Conservation (phyloP, 2,113 vertebrate species). For the Callithrix jacchus region DNA sequence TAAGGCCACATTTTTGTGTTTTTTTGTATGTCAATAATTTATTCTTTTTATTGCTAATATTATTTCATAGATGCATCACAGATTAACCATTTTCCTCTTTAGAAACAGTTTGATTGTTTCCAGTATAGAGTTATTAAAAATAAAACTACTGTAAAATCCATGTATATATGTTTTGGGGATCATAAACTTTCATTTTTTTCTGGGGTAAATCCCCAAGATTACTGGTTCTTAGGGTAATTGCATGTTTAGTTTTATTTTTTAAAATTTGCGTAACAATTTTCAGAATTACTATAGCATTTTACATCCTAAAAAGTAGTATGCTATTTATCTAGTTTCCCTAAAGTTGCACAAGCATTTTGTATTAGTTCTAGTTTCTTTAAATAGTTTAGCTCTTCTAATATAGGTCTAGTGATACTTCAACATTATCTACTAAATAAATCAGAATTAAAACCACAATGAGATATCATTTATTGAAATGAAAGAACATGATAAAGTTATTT, state of each 20-base stretch:
- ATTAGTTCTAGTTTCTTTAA: not conserved
- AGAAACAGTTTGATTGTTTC: not conserved
- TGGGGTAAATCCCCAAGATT: not conserved
- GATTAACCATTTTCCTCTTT: not conserved
- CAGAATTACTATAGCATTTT: not conserved
- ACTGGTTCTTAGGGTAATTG: not conserved
- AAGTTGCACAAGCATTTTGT: not conserved
- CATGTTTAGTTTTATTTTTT: not conserved
- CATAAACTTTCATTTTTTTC: not conserved
- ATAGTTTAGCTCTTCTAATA: not conserved
- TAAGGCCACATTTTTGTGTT: not conserved
- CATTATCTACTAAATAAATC: not conserved
- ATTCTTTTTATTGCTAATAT: not conserved
- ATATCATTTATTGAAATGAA: not conserved
- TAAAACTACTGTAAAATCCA: not conserved
- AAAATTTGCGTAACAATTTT: not conserved
- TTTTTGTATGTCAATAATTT: not conserved
- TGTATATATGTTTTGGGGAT: not conserved
- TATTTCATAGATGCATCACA: not conserved
- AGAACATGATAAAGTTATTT: not conserved
- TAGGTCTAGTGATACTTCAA: not conserved
- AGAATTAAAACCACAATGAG: not conserved
- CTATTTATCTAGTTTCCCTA: not conserved
- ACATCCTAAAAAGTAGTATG: not conserved
- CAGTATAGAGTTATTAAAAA: not conserved